These are phyloP conservation scores for Agriopis marginaria DNA, from an alignment of 2,888 invertebrate genomes.

Conservation along the genomic window DNA sequence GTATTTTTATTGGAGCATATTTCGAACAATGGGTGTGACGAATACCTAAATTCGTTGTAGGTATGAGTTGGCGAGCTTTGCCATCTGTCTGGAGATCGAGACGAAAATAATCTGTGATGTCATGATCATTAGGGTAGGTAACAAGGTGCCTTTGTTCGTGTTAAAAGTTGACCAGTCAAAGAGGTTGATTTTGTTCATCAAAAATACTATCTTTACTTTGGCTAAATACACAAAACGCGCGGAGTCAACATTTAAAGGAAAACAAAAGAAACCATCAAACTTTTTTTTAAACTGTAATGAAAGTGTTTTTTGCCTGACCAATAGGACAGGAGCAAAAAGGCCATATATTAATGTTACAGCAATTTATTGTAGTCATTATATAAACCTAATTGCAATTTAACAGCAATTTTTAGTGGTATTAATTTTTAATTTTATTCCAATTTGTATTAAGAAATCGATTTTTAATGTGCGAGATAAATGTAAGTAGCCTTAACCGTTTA, in stretches of 20 bases:
- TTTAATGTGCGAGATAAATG: too few relatives aligned
- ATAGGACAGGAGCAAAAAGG: too few relatives aligned
- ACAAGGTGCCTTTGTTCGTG: constrained; percentile 17
- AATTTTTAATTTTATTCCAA: too few relatives aligned
- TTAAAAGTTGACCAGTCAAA: constrained; percentile 1
- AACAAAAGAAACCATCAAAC: neutral
- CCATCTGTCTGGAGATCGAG: constrained; percentile 32
- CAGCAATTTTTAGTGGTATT: too few relatives aligned
- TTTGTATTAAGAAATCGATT: too few relatives aligned
- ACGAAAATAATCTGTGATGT: constrained; percentile 31
- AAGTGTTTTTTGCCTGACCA: too few relatives aligned
- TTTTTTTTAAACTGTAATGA: too few relatives aligned
- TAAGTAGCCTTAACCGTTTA: too few relatives aligned
- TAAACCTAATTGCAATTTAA: too few relatives aligned
- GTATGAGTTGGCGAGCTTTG: constrained; percentile 28
- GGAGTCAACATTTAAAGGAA: neutral
- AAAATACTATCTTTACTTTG: neutral
- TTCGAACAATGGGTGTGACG: constrained; percentile 60
- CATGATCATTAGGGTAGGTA: constrained; percentile 18
- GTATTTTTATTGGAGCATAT: constrained; percentile 64
- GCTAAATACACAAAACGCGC: neutral
- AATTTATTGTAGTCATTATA: too few relatives aligned
- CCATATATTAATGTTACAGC: too few relatives aligned
- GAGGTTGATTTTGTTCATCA: neutral
- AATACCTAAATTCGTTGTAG: constrained; percentile 39